A percentile compares a stretch with the other conserved stretches of the same genome.
Evolutionary conservation across 2,888 invertebrate genomes (phyloP).

Genomic region (Mythimna ferrago): DNA sequence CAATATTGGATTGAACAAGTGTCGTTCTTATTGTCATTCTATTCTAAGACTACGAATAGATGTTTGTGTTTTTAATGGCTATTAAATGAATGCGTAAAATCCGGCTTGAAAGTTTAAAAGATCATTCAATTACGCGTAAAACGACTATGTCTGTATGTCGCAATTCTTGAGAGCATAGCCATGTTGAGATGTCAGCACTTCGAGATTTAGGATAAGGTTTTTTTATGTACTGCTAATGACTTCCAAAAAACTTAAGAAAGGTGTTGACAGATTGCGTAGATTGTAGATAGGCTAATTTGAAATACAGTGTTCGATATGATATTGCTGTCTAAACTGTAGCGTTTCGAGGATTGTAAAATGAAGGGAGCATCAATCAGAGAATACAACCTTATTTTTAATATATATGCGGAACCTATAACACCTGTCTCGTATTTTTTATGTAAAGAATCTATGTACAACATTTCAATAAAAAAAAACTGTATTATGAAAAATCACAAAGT

Average conservation of each 20-base stretch:
- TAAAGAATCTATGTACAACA: too few species aligned
- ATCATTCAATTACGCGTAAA: conserved; percentile 49
- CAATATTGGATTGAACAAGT: conserved; percentile 42
- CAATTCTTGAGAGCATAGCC: conserved; percentile 25
- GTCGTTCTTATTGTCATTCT: conserved; percentile 54
- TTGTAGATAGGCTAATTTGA: conserved; percentile 5
- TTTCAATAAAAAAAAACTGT: too few species aligned
- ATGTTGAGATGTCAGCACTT: conserved; percentile 35
- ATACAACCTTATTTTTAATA: too few species aligned
- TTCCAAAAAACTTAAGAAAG: conserved; percentile 3
- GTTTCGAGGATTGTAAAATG: too few species aligned
- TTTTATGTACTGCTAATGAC: conserved; percentile 25
- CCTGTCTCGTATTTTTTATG: too few species aligned
- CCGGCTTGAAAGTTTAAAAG: conserved; percentile 35
- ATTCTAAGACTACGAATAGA: conserved; percentile 25
- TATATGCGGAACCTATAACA: too few species aligned
- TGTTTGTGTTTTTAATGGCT: conserved; percentile 33
- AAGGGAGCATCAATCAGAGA: too few species aligned
- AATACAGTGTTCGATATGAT: not conserved
- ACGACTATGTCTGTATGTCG: conserved; percentile 6
- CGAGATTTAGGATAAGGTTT: conserved; percentile 23
- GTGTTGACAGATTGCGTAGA: conserved; percentile 10
- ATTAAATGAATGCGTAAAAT: conserved; percentile 38
- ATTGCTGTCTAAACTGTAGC: not conserved
- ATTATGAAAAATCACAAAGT: too few species aligned